A percentile compares a stretch with the other conserved stretches of the same genome.
phyloP scores from a whole-genome alignment of 2,113 vertebrate genomes.

The Pseudorasbora parva region DNA sequence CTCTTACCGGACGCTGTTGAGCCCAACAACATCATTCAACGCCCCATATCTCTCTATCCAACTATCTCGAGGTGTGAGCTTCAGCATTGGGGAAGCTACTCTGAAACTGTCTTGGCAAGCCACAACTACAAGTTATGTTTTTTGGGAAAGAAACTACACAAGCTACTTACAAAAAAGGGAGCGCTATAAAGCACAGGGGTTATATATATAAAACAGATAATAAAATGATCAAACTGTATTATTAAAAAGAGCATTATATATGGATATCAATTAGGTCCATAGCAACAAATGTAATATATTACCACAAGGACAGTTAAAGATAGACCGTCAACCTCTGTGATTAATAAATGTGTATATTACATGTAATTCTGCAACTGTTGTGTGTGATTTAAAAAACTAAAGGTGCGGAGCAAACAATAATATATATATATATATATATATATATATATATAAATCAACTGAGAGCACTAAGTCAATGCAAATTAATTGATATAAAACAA shows the following conservation, averaged over 20 bases:
- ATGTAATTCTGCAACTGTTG: not conserved
- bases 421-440: too few species aligned
- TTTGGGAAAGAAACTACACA: not conserved
- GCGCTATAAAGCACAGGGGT: not conserved
- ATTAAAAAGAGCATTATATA: not conserved
- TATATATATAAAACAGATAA: not conserved
- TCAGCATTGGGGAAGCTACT: not conserved
- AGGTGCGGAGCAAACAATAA: not conserved
- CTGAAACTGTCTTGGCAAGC: not conserved
- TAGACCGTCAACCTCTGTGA: not conserved
- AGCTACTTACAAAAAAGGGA: not conserved
- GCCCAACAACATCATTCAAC: slow-evolving; percentile 53
- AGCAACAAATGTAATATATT: not conserved
- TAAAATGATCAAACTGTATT: not conserved
- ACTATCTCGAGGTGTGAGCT: slow-evolving; percentile 48
- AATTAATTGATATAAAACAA: not conserved
- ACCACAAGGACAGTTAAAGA: not conserved
- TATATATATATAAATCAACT: too few species aligned
- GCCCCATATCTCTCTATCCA: slow-evolving; percentile 14
- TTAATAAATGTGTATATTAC: not conserved
- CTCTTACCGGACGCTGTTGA: slow-evolving; percentile 24
- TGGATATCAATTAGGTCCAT: not conserved
- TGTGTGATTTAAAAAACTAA: not conserved
- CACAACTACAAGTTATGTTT: not conserved
- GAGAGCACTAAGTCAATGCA: too few species aligned